Conservation (phyloP, 2,797 vertebrate genomes). For the Anguilla pacifica region DNA sequence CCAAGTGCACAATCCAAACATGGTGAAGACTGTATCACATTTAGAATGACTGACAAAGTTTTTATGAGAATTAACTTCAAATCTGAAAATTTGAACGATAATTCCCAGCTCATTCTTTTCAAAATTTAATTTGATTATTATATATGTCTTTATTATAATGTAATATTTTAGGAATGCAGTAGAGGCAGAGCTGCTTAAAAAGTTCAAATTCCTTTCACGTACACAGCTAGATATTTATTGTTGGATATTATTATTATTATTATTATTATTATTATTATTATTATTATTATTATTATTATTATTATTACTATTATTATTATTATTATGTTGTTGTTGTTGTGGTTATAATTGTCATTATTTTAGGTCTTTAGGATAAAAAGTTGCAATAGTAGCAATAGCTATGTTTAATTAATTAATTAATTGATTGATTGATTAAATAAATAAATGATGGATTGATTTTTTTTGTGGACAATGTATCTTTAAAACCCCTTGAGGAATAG, state of each 20-base stretch:
- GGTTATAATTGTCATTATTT: neutral
- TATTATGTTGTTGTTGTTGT: neutral
- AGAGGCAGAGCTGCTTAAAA: too few relatives aligned
- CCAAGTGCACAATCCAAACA: neutral
- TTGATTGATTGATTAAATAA: neutral
- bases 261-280: neutral
- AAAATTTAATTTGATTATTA: too few relatives aligned
- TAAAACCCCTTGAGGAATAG: too few relatives aligned
- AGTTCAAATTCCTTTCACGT: too few relatives aligned
- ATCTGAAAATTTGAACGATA: neutral
- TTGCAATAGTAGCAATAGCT: neutral
- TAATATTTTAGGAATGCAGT: too few relatives aligned
- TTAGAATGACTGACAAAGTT: neutral
- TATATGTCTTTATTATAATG: too few relatives aligned
- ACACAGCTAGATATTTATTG: too few relatives aligned
- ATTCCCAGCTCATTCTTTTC: too few relatives aligned
- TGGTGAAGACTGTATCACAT: neutral
- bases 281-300: neutral
- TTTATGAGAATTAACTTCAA: neutral
- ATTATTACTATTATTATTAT: neutral
- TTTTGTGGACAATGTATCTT: constrained; percentile 8
- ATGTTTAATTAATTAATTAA: neutral
- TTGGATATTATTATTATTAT: neutral
- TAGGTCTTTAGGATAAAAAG: neutral
- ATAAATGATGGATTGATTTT: neutral